phyloP scores from a whole-genome alignment of 37 sponge, comb jelly and placozoan genomes.

The Lycopodina hypogea region DNA sequence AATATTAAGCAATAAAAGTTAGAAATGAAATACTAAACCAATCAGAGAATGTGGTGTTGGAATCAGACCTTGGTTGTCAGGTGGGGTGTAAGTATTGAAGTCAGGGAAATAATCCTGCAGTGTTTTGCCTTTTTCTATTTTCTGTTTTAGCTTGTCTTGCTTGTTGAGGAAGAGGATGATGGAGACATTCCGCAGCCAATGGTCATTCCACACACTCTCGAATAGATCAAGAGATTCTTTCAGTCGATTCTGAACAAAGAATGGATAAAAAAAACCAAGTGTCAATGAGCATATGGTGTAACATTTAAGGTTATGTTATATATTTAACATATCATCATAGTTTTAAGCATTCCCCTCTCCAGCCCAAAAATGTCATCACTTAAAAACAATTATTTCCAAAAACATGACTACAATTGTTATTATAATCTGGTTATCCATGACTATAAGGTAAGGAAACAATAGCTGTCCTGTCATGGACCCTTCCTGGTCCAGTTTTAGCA shows the following conservation, averaged over 20 bases:
- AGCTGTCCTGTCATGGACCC: too few relatives aligned
- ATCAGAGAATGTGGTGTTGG: background rate
- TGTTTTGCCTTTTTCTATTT: constrained; percentile 61
- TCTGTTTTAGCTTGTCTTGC: constrained; percentile 84
- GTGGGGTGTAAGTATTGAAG: constrained; percentile 63
- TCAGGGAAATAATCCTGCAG: constrained; percentile 82
- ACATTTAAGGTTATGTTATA: too few relatives aligned
- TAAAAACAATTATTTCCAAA: too few relatives aligned
- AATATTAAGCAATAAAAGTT: background rate
- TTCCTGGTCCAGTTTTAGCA: too few relatives aligned
- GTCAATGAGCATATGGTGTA: too few relatives aligned
- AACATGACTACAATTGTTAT: too few relatives aligned
- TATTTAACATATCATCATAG: too few relatives aligned
- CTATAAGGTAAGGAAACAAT: too few relatives aligned
- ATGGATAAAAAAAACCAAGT: too few relatives aligned
- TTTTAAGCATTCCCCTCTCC: too few relatives aligned
- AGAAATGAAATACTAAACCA: background rate
- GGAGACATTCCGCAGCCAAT: constrained; percentile 89
- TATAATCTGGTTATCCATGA: too few relatives aligned
- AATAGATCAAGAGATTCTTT: constrained; percentile 86
- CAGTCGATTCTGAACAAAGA: constrained; percentile 82
- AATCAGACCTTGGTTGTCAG: constrained; percentile 12
- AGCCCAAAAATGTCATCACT: too few relatives aligned
- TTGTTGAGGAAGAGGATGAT: constrained; percentile 97
- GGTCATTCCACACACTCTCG: constrained; percentile 95